Base-by-base conservation (phyloP, 2,113 vertebrate species). In the Saccopteryx bilineata region DNA sequence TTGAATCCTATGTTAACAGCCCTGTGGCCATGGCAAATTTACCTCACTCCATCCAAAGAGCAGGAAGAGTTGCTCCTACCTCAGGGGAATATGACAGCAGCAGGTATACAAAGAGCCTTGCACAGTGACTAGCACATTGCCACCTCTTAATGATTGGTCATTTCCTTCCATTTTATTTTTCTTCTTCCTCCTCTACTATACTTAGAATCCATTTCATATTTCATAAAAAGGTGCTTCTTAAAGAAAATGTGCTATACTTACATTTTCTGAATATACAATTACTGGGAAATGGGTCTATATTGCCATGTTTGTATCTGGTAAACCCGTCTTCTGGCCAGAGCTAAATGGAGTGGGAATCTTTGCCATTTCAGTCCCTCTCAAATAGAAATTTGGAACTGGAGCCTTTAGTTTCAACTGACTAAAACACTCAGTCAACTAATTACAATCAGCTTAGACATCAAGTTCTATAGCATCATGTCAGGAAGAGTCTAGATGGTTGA, bases 181-280 rank as follows among this genome's bases (percentile, higher is more conserved):
- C 72, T 75, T 66, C 17, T 60, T 95, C 39, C 50, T 88, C 23
- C 60, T 87, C 23, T 18, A 12, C 13, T 56, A 79, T 79, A 21
- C 28, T 91, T 91, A 60, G n/a, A 95, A 56, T 5, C 24, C 28
- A 81, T 71, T 86, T 84, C 10, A 54, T 91, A 63, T 74, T 79
- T 63, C 13, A 71, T 18, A 86, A 5, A 28, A 18, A 95, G n/a
- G 28, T 52, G 2, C 23, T 85, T 79, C 33, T 58, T 54, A 26
- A 94, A 85, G 52, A 93, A 93, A 93, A 39, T 1, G 50, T 33
- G 21, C 4, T 26, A 17, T 33, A 17, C 54, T 95, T 50, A 5
- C 9, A 78, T 66, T 72, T 90, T 88, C 58, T 56, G 24, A 72
- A 50, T 90, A 74, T 3, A 11, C 5, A 9, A 14, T 84, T 90